Conservation (phyloP, 53 echinoderm and acorn worm species). For the Arbacia lixula region DNA sequence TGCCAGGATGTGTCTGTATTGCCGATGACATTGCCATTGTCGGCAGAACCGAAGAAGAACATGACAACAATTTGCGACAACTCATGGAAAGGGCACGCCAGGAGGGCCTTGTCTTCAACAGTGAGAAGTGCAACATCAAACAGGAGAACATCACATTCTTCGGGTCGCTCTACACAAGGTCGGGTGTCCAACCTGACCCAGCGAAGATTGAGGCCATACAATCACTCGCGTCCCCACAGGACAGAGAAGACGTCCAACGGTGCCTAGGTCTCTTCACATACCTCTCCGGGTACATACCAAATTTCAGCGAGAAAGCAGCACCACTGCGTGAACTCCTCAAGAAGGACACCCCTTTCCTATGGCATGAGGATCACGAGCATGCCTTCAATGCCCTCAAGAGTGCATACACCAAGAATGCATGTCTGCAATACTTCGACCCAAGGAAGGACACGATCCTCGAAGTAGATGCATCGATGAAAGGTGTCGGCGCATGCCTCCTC, state of each 20-base stretch:
- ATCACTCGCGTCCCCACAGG: conserved; percentile 32
- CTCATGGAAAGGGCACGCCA: conserved; percentile 49
- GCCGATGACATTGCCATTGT: conserved; percentile 64
- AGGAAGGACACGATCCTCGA: conserved; percentile 39
- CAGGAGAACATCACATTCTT: conserved; percentile 47
- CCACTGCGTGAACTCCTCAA: too few relatives aligned
- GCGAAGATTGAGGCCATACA: conserved; percentile 24
- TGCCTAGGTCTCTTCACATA: too few relatives aligned
- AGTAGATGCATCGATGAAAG: conserved; percentile 60
- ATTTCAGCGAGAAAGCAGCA: too few relatives aligned
- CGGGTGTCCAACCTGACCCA: conserved; percentile 39
- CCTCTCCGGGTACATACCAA: too few relatives aligned
- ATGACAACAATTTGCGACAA: conserved; percentile 40
- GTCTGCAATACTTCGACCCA: conserved; percentile 51
- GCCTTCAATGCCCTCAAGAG: background rate
- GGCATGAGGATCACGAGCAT: conserved; percentile 50
- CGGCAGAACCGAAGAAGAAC: conserved; percentile 53
- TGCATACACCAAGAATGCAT: background rate
- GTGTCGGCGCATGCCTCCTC: conserved; percentile 59
- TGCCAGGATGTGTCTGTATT: conserved; percentile 66
- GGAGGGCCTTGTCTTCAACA: conserved; percentile 76
- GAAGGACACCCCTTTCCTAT: conserved; percentile 22
- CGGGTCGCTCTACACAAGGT: conserved; percentile 52
- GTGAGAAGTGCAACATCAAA: conserved; percentile 62
- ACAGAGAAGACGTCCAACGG: too few relatives aligned